A percentile compares a stretch with the other conserved stretches of the same genome.
These are phyloP conservation scores for Chirona hameri DNA, from an alignment of 2,888 invertebrate genomes.

Conservation along the genomic window DNA sequence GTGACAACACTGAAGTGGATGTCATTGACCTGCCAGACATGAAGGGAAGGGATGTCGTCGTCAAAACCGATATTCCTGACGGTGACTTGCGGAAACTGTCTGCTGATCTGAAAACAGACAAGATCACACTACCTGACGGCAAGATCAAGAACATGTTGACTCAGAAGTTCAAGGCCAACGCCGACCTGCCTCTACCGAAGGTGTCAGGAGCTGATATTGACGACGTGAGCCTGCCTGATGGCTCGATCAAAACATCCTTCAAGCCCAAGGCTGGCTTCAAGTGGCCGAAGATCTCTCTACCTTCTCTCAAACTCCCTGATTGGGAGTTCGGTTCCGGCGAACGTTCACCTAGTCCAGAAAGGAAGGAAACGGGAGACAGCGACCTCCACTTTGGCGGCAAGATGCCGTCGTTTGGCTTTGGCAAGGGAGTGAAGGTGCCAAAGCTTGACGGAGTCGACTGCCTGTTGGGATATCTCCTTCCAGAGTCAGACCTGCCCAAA, in stretches of 20 bases:
- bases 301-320: not conserved
- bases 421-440: not conserved
- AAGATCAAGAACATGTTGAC: not conserved
- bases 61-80: not conserved
- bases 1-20: slow-evolving; percentile 4
- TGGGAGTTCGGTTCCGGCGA: not conserved
- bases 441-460: not conserved
- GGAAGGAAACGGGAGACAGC: not conserved
- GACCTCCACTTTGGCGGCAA: not conserved
- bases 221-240: slow-evolving; percentile 7
- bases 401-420: not conserved
- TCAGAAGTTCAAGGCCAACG: slow-evolving; percentile 23
- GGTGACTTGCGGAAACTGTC: not conserved
- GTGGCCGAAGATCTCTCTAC: not conserved
- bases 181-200: slow-evolving; percentile 31
- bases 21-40: not conserved
- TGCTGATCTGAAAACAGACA: not conserved
- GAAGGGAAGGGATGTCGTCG: not conserved
- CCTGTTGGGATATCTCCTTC: not conserved
- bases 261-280: not conserved
- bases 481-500: not conserved
- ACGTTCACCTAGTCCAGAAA: not conserved
- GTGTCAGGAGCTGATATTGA: slow-evolving; percentile 32
- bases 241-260: not conserved
- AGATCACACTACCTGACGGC: not conserved